Base-by-base conservation (phyloP, 2,797 vertebrate species). In the Loris lydekkerianus region DNA sequence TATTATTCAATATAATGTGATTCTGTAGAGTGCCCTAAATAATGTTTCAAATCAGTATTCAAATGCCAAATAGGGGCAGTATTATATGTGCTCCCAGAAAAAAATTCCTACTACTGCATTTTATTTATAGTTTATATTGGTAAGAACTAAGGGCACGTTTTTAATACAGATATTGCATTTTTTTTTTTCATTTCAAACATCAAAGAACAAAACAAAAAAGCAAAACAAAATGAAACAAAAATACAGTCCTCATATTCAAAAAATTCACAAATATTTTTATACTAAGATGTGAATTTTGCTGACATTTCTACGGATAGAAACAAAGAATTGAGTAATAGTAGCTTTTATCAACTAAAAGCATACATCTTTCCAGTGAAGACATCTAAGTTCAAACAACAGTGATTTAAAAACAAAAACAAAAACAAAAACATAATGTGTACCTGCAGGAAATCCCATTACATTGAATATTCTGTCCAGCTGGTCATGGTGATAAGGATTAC, bases 391-490 rank as follows among this genome's bases (percentile, higher is more conserved):
- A 96, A 98, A 98, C 86, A 98, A 96, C 0, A 94, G 90, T 97
- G 96, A 97, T 93, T 96, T 93, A 86, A 96, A 97, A 97, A 86
- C 82, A 92, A 95, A 95, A 96, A 94, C 96, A 97, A 97, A 97
- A 96, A 94, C 96, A 97, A 97, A 97, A 97, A 92, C 46, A 97
- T 70, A 97, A 92, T 84, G 97, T 97, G 96, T 98, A 99, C 99
- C 99, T 98, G 99, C 99, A 98, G 99, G 99, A 98, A 99, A 99
- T 98, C 99, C 99, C 99, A 99, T 99, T 98, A 99, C 99, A 95
- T 99, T 99, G 98, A 99, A 99, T 99, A 99, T 99, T 98, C 99
- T 99, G 98, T 99, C 99, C 98, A 99, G 99, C 98, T 99, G 99
- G 99, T 99, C 99, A 85, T 99, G 99, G 98, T 99, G 99, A 98